Conservation (phyloP, 2,113 vertebrate species). For the Nothobranchius kuhntae region DNA sequence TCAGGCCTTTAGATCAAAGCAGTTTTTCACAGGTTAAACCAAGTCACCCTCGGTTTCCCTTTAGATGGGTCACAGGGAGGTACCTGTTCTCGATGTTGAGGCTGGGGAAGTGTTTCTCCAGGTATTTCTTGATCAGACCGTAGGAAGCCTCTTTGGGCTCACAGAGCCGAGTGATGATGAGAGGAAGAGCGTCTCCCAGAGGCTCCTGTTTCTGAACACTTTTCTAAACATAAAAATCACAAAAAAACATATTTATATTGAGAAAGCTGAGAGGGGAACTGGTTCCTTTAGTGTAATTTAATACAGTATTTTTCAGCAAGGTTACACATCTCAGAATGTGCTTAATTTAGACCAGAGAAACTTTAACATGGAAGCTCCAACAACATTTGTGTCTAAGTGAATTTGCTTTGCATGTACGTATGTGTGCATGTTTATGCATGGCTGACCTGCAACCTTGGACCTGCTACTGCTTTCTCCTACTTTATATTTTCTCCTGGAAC, state of each 20-base stretch:
- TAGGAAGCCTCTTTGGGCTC: slow-evolving; percentile 98
- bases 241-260: slow-evolving; percentile 18
- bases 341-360: not conserved
- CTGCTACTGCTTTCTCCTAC: too few species aligned
- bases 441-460: too few species aligned
- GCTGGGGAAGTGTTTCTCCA: slow-evolving; percentile 94
- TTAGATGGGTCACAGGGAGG: too few species aligned
- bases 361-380: too few species aligned
- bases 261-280: too few species aligned
- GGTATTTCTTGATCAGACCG: slow-evolving; percentile 94
- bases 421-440: too few species aligned
- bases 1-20: slow-evolving; percentile 83
- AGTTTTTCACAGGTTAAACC: not conserved
- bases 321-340: too few species aligned
- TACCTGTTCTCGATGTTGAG: slow-evolving; percentile 92
- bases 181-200: slow-evolving; percentile 90
- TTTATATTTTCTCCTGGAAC: not conserved
- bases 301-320: too few species aligned
- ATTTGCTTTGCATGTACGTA: too few species aligned
- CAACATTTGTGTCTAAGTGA: too few species aligned
- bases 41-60: not conserved
- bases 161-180: slow-evolving; percentile 96
- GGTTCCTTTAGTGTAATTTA: too few species aligned
- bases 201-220: slow-evolving; percentile 78
- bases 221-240: slow-evolving; percentile 77